Evolutionary conservation across 2,113 vertebrate species (phyloP), one percentile per base, ranked within the genome.

Genomic region (Ailuropoda melanoleuca): DNA sequence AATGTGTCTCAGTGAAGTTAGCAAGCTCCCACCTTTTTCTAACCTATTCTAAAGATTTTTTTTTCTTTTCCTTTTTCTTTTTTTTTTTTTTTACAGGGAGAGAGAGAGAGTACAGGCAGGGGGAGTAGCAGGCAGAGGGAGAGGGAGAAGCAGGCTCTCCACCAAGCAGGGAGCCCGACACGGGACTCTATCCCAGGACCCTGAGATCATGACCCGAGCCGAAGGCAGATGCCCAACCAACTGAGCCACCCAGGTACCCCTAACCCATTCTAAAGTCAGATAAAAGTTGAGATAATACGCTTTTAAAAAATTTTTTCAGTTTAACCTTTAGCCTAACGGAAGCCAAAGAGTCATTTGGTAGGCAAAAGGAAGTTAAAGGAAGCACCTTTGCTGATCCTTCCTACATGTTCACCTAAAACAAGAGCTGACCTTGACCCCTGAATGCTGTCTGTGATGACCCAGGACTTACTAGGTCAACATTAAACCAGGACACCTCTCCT

Each of bases 291-390:
- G 0, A 39, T 84, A 77, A 64, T 74, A 64, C 1, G 31, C 8
- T 58, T 78, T 12, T 85, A 37, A 37, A 14, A 23, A 23, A 37
- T 53, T 50, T 66, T 46, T 50, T 53, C 1, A 13, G 1, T 82
- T 92, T 96, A 96, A 18, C 60, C 95, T 95, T 97, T 89, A 95
- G 56, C 55, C 84, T 3, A 17, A 78, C 2, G 50, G 88, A 85
- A 46, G 58, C 31, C 68, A 8, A 46, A 29, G 18, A 87, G 26
- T 34, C 66, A 43, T 93, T 93, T 93, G 13, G 26, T 46, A 93
- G 74, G 90, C 6, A 95, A 92, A 97, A 89, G 29, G 87, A 92
- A 82, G 15, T 53, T 94, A 93, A 88, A 81, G 23, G 7, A 53
- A 48, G 19, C 77, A 31, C 34, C 72, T 96, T 95, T 29, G 93